phyloP scores from a whole-genome alignment of 2,797 vertebrate genomes.

The Enteromius unitaeniatus region DNA sequence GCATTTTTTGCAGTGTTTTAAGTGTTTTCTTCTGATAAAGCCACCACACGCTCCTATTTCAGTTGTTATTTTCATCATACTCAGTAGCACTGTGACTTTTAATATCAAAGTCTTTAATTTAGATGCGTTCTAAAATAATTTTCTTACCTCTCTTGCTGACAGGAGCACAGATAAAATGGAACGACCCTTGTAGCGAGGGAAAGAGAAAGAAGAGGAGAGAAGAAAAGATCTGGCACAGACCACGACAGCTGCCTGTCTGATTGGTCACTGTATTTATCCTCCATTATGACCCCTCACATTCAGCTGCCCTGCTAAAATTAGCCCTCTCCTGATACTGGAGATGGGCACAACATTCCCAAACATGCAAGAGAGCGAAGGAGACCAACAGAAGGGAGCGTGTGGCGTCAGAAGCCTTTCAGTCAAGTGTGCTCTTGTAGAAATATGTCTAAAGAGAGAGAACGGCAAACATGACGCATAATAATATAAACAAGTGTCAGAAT shows the following conservation, averaged over 20 bases:
- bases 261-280: conserved; percentile 78
- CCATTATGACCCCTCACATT: conserved; percentile 85
- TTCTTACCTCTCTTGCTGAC: conserved; percentile 61
- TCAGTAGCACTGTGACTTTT: background rate
- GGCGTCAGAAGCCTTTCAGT: background rate
- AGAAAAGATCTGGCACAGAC: conserved; percentile 71
- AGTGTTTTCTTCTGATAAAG: background rate
- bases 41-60: background rate
- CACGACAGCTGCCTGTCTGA: conserved; percentile 57
- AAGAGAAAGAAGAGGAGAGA: conserved; percentile 59
- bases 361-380: conserved; percentile 16
- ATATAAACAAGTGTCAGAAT: background rate
- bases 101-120: background rate
- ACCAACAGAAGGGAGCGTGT: background rate
- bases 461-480: background rate
- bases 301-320: conserved; percentile 78
- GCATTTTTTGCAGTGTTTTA: background rate
- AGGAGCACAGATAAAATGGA: conserved; percentile 69
- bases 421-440: background rate
- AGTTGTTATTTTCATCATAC: background rate
- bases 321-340: conserved; percentile 77
- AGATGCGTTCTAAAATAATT: background rate
- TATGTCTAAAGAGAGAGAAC: background rate
- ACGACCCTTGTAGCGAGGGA: conserved; percentile 28
- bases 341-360: conserved; percentile 74